These are phyloP conservation scores for Sclerurus mexicanus DNA, from an alignment of 2,113 vertebrate genomes.

Conservation along the genomic window DNA sequence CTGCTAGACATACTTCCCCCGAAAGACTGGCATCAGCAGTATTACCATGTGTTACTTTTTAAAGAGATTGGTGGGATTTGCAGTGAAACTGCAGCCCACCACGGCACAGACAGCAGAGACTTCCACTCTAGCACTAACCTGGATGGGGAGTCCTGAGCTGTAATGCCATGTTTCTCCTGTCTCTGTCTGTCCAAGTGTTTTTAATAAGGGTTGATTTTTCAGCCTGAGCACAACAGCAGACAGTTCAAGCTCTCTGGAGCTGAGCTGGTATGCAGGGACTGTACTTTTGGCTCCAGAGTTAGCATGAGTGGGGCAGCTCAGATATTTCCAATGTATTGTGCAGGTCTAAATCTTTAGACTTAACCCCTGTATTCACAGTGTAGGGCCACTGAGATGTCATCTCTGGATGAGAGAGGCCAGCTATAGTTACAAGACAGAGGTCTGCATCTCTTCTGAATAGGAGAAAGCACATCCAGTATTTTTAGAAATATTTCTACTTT, in stretches of 20 bases:
- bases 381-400: not conserved
- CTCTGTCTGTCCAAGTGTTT: not conserved
- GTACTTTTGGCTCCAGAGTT: not conserved
- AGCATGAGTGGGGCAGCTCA: not conserved
- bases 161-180: not conserved
- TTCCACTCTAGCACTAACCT: not conserved
- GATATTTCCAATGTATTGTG: fast-evolving
- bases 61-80: not conserved
- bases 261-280: not conserved
- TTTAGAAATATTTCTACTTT: not conserved
- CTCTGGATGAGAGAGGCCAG: not conserved
- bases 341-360: not conserved
- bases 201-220: not conserved
- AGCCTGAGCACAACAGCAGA: not conserved
- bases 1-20: not conserved
- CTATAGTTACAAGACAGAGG: not conserved
- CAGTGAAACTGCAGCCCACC: not conserved
- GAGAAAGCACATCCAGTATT: not conserved
- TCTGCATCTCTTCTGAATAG: not conserved
- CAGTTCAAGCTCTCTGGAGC: not conserved
- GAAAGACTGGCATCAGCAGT: not conserved
- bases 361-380: not conserved
- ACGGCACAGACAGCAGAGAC: not conserved
- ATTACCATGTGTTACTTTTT: not conserved
- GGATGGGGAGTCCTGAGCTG: not conserved